A percentile compares a stretch with the other conserved stretches of the same genome.
These are phyloP conservation scores for Netelia melanura DNA, from an alignment of 2,888 invertebrate genomes.

Conservation along the genomic window DNA sequence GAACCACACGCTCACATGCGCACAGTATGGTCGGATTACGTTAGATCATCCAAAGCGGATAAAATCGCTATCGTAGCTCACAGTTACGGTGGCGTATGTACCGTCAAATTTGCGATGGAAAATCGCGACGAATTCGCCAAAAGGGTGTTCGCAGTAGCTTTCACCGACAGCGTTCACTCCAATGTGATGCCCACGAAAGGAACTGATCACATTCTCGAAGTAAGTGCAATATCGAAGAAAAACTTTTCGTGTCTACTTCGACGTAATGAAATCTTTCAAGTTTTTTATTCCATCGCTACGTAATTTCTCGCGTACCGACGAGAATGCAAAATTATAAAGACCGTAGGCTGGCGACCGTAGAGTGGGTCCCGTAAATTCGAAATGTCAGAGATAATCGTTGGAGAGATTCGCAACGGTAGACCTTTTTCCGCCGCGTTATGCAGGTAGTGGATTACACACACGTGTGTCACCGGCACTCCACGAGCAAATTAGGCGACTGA, in stretches of 20 bases:
- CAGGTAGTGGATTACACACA: background rate
- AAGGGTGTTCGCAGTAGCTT: constrained; percentile 90
- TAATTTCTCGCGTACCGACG: background rate
- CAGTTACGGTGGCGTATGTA: constrained; percentile 91
- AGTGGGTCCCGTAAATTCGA: background rate
- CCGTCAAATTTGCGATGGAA: constrained; percentile 87
- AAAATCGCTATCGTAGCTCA: constrained; percentile 91
- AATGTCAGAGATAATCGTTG: constrained; percentile 61
- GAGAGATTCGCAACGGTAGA: constrained; percentile 58
- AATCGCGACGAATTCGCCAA: constrained; percentile 87
- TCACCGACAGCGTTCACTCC: constrained; percentile 91
- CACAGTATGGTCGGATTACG: constrained; percentile 90
- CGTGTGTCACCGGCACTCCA: background rate
- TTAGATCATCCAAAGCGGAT: constrained; percentile 87
- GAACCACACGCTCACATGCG: constrained; percentile 88
- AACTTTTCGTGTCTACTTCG: background rate
- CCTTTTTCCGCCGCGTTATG: constrained; percentile 44
- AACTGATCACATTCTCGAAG: constrained; percentile 72
- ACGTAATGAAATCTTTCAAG: background rate
- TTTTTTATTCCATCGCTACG: too few species aligned
- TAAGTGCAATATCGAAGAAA: background rate
- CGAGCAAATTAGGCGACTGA: constrained; percentile 26
- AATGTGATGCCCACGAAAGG: constrained; percentile 79
- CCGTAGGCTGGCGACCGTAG: background rate
- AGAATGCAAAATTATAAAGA: background rate